Conservation (phyloP, 2,888 invertebrate species). For the Polyploca ridens region DNA sequence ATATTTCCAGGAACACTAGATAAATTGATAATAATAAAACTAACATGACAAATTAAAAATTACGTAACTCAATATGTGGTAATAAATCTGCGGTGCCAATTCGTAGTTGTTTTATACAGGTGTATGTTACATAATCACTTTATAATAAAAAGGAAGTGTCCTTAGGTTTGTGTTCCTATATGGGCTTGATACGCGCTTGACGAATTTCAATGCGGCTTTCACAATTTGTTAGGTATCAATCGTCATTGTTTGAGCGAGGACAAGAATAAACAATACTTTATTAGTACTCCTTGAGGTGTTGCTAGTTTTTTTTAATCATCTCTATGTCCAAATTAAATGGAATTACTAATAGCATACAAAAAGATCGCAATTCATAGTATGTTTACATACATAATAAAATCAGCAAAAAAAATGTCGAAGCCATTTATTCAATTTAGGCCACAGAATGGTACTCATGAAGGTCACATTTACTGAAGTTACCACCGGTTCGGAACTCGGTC, state of each 20-base stretch:
- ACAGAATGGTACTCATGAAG: too few relatives aligned
- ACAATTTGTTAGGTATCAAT: not conserved
- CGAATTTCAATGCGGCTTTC: slow-evolving; percentile 2
- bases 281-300: not conserved
- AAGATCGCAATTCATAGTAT: too few relatives aligned
- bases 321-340: not conserved
- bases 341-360: too few relatives aligned
- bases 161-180: not conserved
- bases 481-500: too few relatives aligned
- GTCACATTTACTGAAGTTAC: too few relatives aligned
- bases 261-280: not conserved
- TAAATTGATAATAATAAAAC: slow-evolving; percentile 17
- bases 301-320: not conserved
- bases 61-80: not conserved
- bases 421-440: not conserved
- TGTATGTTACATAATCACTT: not conserved
- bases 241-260: not conserved
- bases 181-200: slow-evolving; percentile 3
- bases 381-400: not conserved
- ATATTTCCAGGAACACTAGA: not conserved
- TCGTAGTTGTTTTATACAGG: too few relatives aligned
- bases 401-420: not conserved
- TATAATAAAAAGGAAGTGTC: slow-evolving; percentile 3
- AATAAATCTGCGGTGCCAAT: not conserved
- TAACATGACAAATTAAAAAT: slow-evolving; percentile 11